Evolutionary conservation across 2,888 invertebrate species (phyloP).

Genomic region (Drosophila nr. fundita): DNA sequence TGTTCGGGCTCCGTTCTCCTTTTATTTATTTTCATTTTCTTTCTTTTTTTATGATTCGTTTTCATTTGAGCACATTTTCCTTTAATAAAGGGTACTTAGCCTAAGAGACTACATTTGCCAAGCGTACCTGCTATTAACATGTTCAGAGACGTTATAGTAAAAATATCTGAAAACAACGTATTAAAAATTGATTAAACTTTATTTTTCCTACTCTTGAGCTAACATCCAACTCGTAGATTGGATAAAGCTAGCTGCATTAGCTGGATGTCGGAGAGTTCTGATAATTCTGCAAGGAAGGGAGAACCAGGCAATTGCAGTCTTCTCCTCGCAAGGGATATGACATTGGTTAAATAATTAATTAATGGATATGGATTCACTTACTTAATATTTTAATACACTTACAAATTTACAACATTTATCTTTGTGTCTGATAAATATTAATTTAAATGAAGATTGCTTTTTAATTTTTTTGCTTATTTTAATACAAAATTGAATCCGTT

Average conservation of each 20-base stretch:
- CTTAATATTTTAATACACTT: neutral
- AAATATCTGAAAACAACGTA: neutral
- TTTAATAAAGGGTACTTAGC: conserved; percentile 15
- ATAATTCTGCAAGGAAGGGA: neutral
- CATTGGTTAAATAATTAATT: neutral
- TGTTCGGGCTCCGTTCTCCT: conserved; percentile 17
- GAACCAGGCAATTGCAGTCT: neutral
- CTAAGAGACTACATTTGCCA: conserved; percentile 2
- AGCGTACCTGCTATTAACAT: neutral
- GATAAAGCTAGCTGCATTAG: neutral
- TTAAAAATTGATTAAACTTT: neutral
- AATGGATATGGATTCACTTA: neutral
- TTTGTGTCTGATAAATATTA: no score
- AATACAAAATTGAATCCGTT: neutral
- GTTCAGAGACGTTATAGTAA: neutral
- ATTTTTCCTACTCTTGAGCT: neutral
- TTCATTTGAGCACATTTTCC: conserved; percentile 21
- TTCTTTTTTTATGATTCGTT: conserved; percentile 8
- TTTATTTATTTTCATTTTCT: conserved; percentile 1
- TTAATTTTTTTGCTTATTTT: neutral
- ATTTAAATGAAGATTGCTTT: neutral
- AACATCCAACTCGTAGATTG: neutral
- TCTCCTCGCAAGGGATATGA: neutral
- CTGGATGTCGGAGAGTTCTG: neutral
- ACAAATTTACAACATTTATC: neutral